Base-by-base conservation (phyloP, 2,888 invertebrate species). In the Resseliella maxima region DNA sequence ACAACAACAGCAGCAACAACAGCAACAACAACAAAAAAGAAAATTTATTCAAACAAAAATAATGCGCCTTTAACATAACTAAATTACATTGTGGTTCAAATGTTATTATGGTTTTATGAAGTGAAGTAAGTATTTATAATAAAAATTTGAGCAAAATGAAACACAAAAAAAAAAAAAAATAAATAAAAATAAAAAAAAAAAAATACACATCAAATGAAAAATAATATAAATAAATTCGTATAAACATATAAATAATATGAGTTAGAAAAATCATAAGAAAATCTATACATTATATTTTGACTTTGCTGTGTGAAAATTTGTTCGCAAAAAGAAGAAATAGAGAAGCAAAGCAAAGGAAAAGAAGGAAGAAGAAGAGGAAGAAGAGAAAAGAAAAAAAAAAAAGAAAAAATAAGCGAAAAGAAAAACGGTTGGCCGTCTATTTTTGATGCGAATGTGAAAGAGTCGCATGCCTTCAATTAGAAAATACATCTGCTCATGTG, bases 71-170 rank as follows among this genome's bases (percentile, higher is more conserved):
- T 72, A 72, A 72, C 72, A 15, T 72, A 72, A 72, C 31, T 72
- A 72, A 72, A 72, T 72, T 72, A 72, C 72, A 72, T 72, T 72
- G 72, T 72, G 72, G 72, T 72, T 72, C 72, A 72, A 72, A 72
- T 72, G 72, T 72, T 72, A 72, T 72, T 72, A 72, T 72, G 72
- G 72, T 72, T 72, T 72, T 72, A 72, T 72, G 72, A 72, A 72
- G 72, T 72, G 72, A 72, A 72, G 72, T 72, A 72, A 72, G 72
- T 72, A 72, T 72, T 35, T 31, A 72, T 24, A 72, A n/a, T n/a
- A n/a, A n/a, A n/a, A n/a, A n/a, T n/a, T n/a, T n/a, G n/a, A n/a
- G n/a, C n/a, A n/a, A n/a, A n/a, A n/a, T n/a, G n/a, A 12, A n/a
- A n/a, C n/a, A n/a, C n/a, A 41, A 41, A 5, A 41, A 5, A 41